Evolutionary conservation across 1,140 invertebrate genomes (phyloP), one percentile per base, ranked within the genome.

Genomic region (Vanessa tameamea): DNA sequence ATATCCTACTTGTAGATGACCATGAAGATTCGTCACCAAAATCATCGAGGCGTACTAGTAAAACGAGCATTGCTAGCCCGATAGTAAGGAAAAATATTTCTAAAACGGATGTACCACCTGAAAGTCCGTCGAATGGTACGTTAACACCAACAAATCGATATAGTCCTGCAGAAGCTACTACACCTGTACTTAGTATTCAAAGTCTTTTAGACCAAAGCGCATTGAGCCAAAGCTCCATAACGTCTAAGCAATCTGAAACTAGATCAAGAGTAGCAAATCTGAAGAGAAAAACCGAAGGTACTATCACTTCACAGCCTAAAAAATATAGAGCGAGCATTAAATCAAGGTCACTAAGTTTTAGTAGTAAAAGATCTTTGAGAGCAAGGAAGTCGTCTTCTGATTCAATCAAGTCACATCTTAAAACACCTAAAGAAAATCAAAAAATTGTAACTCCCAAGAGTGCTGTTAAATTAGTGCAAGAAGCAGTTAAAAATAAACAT

Each of bases 401-500:
- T 37, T 53, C n/a, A 3, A 48, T 43, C 23, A 37, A 50, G 37
- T 7, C 31, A n/a, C 64, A 51, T 26, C 53, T 3, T 20, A 12
- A 31, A 23, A 37, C 26, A 48, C 31, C 51, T 47, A 47, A 23
- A 59, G 50, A 78, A 9, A 71, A 82, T 16, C 80, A 86, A 20
- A 81, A 85, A n/a, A 80, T 82, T 14, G 78, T 87, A 0, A 93
- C 92, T 2, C 92, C 92, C 0, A 93, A 84, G 20, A 91, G 90
- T 64, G 84, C 78, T 0, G 82, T 90, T 0, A 89, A 88, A 71
- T 75, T 86, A 8, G 76, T 87, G 7, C 90, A 82, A 11, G 91
- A 93, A 70, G 82, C 80, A 1, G 87, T 93, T 7, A 93, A 93
- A 76, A 91, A 92, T 65, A 93, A 93, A 72, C 92, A 93, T 76